Conservation (phyloP, 2,797 vertebrate genomes). For the Coracias cyanogaster region DNA sequence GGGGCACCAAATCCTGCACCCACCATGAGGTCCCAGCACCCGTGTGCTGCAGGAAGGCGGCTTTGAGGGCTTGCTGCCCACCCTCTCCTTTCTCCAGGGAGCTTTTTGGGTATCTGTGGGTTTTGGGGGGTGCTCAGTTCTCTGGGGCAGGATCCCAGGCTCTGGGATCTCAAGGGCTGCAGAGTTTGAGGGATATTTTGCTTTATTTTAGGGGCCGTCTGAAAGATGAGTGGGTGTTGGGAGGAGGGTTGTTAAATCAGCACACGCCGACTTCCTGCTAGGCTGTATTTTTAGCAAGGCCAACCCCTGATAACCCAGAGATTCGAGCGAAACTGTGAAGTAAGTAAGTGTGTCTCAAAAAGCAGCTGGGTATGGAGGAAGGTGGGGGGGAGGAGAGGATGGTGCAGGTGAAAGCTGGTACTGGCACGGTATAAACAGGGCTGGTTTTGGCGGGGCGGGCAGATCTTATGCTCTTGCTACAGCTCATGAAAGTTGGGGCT, state of each 20-base stretch:
- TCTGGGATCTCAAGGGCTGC: not conserved
- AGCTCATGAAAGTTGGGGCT: not conserved
- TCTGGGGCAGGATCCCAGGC: not conserved
- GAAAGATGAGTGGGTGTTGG: not conserved
- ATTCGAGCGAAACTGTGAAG: not conserved
- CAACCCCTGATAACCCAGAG: not conserved
- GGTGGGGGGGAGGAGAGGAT: not conserved
- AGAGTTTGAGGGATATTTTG: not conserved
- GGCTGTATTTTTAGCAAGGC: conserved; percentile 49
- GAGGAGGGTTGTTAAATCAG: not conserved
- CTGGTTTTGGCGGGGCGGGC: not conserved
- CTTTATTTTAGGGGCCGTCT: not conserved
- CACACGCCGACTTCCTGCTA: not conserved
- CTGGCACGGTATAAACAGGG: not conserved
- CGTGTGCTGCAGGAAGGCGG: fast-evolving
- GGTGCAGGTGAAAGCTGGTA: not conserved
- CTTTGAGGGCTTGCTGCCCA: not conserved
- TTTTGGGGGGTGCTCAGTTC: not conserved
- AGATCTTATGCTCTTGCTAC: not conserved
- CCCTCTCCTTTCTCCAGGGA: not conserved
- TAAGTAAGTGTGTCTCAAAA: not conserved
- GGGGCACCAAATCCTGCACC: not conserved
- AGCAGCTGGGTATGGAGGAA: not conserved
- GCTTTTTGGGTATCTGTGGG: not conserved
- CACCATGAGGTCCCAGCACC: fast-evolving